phyloP scores from a whole-genome alignment of 1,140 invertebrate genomes.

The Drosophila subobscura region DNA sequence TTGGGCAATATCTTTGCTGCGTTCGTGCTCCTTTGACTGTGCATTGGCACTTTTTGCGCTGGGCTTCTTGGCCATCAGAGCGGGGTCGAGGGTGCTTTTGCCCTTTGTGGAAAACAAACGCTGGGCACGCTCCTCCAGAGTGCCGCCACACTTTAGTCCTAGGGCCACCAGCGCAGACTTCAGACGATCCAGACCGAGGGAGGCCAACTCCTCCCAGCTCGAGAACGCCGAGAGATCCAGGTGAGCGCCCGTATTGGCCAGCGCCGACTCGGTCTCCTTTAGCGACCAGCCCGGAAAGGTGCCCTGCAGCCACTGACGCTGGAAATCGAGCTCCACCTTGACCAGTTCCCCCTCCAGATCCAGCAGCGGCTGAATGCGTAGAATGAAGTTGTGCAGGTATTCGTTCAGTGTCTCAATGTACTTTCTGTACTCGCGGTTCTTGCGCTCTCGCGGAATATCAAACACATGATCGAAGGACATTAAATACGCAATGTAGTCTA shows the following conservation, averaged over 20 bases:
- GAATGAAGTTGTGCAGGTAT: slow-evolving; percentile 94
- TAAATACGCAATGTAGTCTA: slow-evolving; percentile 98
- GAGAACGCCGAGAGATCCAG: slow-evolving; percentile 98
- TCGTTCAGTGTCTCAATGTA: slow-evolving; percentile 94
- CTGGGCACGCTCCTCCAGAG: slow-evolving; percentile 97
- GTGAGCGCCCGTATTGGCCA: slow-evolving; percentile 96
- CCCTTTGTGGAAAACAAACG: slow-evolving; percentile 98
- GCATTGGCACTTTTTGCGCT: slow-evolving; percentile 87
- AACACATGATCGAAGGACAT: slow-evolving; percentile 97
- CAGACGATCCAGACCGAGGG: slow-evolving; percentile 97
- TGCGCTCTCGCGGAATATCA: slow-evolving; percentile 97
- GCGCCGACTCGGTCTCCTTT: slow-evolving; percentile 96
- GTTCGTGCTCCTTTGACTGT: slow-evolving; percentile 88
- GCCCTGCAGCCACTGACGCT: slow-evolving; percentile 94
- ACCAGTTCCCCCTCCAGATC: slow-evolving; percentile 93
- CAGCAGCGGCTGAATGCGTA: slow-evolving; percentile 94
- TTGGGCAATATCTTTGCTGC: slow-evolving; percentile 92
- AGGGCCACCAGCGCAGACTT: slow-evolving; percentile 98
- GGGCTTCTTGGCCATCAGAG: slow-evolving; percentile 93
- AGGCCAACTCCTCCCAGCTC: slow-evolving; percentile 98
- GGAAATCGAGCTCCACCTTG: slow-evolving; percentile 92
- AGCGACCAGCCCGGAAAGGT: slow-evolving; percentile 96
- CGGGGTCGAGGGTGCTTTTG: slow-evolving; percentile 94
- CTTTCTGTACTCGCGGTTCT: slow-evolving; percentile 95
- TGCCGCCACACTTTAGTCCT: slow-evolving; percentile 99